Conservation (phyloP, 2,113 vertebrate genomes). For the Phoenicopterus ruber region DNA sequence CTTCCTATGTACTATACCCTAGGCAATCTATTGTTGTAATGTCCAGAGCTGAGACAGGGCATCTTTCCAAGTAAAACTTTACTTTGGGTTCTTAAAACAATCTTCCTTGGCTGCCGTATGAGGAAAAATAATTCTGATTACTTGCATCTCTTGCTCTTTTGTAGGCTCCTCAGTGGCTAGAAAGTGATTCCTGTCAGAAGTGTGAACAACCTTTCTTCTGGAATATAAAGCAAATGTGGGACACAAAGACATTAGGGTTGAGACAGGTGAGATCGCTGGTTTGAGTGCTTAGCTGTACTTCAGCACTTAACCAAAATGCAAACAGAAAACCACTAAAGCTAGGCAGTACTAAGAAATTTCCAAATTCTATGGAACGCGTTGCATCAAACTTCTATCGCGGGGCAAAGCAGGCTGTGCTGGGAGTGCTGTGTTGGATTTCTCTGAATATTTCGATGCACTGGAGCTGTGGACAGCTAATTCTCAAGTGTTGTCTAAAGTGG, state of each 20-base stretch:
- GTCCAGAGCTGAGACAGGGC: background rate
- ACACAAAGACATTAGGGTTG: conserved; percentile 90
- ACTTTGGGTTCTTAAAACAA: background rate
- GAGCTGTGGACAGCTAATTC: background rate
- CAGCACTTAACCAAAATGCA: background rate
- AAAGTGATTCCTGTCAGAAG: conserved; percentile 97
- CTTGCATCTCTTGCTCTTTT: background rate
- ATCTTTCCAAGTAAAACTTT: background rate
- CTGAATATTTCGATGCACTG: background rate
- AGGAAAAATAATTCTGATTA: background rate
- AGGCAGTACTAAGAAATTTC: background rate
- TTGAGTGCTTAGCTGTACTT: background rate
- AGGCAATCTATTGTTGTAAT: background rate
- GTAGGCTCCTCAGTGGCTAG: conserved; percentile 95
- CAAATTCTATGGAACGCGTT: background rate
- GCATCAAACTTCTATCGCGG: background rate
- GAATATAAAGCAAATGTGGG: conserved; percentile 99
- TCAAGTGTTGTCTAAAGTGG: background rate
- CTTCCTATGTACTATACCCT: background rate
- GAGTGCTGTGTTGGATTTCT: background rate
- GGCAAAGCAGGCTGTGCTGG: background rate
- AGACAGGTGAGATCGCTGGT: conserved; percentile 82
- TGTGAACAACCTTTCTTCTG: conserved; percentile 98
- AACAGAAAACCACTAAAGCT: background rate
- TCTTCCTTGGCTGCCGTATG: background rate